phyloP scores from a whole-genome alignment of 1,140 invertebrate species.

The Tetramorium alpestre region DNA sequence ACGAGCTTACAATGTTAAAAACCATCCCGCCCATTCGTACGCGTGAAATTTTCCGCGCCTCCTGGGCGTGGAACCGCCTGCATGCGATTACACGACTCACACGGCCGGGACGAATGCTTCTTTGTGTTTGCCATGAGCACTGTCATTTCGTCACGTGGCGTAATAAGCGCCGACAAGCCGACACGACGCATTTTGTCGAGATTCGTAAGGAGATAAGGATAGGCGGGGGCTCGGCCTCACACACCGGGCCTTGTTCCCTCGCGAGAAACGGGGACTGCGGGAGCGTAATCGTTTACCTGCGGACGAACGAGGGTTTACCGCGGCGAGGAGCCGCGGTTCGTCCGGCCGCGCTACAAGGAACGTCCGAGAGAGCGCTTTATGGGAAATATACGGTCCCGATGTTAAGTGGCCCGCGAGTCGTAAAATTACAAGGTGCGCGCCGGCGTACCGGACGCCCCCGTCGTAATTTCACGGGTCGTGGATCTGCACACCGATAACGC shows the following conservation, averaged over 20 bases:
- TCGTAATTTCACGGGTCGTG: constrained; percentile 69
- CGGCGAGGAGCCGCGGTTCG: constrained; percentile 12
- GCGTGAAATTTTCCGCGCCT: constrained; percentile 46
- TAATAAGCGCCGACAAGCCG: constrained; percentile 43
- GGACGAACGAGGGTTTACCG: constrained; percentile 40
- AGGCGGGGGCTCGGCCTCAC: background rate
- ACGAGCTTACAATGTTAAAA: constrained; percentile 25
- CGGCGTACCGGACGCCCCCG: constrained; percentile 25
- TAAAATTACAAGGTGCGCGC: constrained; percentile 67
- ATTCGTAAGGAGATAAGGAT: constrained; percentile 38
- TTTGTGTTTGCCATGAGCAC: constrained; percentile 47
- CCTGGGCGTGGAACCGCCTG: constrained; percentile 29
- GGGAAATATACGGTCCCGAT: constrained; percentile 30
- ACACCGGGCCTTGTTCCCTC: constrained; percentile 60
- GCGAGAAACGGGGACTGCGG: constrained; percentile 8
- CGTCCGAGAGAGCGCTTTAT: constrained; percentile 43
- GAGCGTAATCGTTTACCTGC: constrained; percentile 46
- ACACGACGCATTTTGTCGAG: constrained; percentile 31
- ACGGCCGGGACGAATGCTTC: constrained; percentile 48
- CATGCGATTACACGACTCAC: constrained; percentile 45
- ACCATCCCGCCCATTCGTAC: background rate
- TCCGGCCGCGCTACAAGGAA: background rate
- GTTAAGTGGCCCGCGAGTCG: constrained; percentile 60
- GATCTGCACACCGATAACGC: constrained; percentile 55
- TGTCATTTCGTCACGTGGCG: constrained; percentile 46